A percentile compares a stretch with the other conserved stretches of the same genome.
These are phyloP conservation scores for Eriosoma lanigerum DNA, from an alignment of 1,140 invertebrate species.

Conservation along the genomic window DNA sequence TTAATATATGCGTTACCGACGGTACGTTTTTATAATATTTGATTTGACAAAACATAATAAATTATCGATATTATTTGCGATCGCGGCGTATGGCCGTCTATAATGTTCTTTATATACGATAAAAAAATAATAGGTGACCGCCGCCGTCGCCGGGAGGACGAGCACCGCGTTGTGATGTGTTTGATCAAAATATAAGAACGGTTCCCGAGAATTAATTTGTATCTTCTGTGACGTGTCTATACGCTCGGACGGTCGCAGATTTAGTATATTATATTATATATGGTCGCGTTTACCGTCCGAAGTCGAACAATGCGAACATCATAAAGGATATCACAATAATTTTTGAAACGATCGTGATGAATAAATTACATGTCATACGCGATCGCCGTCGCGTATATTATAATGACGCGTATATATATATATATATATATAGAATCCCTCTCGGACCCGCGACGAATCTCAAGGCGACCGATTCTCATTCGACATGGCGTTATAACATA, in stretches of 20 bases:
- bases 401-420: not conserved
- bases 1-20: too few relatives aligned
- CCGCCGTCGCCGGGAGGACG: too few relatives aligned
- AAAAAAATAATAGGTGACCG: too few relatives aligned
- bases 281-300: not conserved
- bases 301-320: not conserved
- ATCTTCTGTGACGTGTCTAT: not conserved
- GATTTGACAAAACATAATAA: too few relatives aligned
- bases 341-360: not conserved
- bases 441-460: constrained; percentile 24
- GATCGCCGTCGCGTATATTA: not conserved
- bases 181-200: too few relatives aligned
- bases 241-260: not conserved
- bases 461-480: constrained; percentile 29
- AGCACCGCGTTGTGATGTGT: too few relatives aligned
- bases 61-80: too few relatives aligned
- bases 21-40: too few relatives aligned
- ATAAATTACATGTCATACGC: constrained; percentile 3
- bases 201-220: not conserved
- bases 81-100: too few relatives aligned
- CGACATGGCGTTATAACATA: not conserved
- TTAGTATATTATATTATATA: too few relatives aligned
- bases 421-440: not conserved
- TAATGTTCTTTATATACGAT: too few relatives aligned
- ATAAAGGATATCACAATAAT: not conserved